phyloP scores from a whole-genome alignment of 2,888 invertebrate species.

The Pammene fasciana region DNA sequence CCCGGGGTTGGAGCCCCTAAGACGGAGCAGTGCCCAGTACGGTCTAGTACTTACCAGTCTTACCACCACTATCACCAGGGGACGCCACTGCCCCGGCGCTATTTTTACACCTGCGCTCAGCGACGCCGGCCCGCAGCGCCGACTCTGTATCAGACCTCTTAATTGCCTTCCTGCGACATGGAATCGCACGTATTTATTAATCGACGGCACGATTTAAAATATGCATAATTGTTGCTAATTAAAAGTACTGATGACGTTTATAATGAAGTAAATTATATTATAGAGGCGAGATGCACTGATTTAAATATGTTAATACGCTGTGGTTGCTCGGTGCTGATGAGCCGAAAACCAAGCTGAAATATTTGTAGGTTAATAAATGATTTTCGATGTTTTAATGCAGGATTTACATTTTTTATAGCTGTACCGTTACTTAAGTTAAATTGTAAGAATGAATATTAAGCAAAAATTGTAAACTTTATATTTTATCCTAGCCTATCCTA shows the following conservation, averaged over 20 bases:
- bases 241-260: constrained; percentile 51
- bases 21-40: too few species aligned
- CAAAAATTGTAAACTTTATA: too few species aligned
- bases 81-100: background rate
- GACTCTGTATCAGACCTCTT: constrained; percentile 47
- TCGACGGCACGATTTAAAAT: constrained; percentile 55
- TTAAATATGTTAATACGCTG: constrained; percentile 23
- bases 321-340: constrained; percentile 7
- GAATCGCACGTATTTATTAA: constrained; percentile 52
- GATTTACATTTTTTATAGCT: background rate
- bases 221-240: constrained; percentile 60
- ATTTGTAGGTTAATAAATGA: background rate
- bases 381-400: background rate
- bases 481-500: too few species aligned
- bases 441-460: too few species aligned
- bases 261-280: constrained; percentile 52
- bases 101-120: constrained; percentile 40
- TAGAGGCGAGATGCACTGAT: constrained; percentile 27
- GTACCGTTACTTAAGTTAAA: too few species aligned
- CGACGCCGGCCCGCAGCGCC: constrained; percentile 3
- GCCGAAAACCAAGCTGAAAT: background rate
- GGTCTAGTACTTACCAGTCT: too few species aligned
- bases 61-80: too few species aligned
- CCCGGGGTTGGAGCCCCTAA: too few species aligned
- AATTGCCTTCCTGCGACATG: constrained; percentile 50